phyloP scores from a whole-genome alignment of 2,888 invertebrate genomes.

The Chalcis sispes region DNA sequence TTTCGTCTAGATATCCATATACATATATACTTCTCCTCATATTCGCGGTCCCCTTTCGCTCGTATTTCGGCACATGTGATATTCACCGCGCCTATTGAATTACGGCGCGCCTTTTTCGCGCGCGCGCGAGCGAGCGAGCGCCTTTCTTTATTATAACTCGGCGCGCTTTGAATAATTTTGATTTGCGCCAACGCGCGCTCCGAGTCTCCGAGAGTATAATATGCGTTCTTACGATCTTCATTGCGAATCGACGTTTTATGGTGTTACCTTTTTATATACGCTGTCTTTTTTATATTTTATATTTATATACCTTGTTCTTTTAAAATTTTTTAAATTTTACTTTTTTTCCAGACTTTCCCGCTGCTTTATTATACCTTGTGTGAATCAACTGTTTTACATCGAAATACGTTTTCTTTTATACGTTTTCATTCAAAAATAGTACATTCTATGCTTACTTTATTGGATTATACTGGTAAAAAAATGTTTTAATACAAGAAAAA shows the following conservation, averaged over 20 bases:
- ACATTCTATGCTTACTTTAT: neutral
- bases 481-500: too few relatives aligned
- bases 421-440: neutral
- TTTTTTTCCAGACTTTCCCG: too few relatives aligned
- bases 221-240: constrained; percentile 23
- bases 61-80: constrained; percentile 46
- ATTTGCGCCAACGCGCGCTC: constrained; percentile 26
- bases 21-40: too few relatives aligned
- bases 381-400: too few relatives aligned
- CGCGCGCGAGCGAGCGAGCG: too few relatives aligned
- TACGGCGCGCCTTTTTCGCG: constrained; percentile 11
- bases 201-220: too few relatives aligned
- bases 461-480: too few relatives aligned
- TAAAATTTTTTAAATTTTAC: constrained; percentile 16
- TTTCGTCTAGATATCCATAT: neutral
- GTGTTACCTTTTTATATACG: neutral
- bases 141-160: constrained; percentile 42
- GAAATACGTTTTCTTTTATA: neutral
- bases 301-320: neutral
- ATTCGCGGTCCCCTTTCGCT: neutral
- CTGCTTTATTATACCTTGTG: neutral
- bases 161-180: constrained; percentile 46
- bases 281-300: constrained; percentile 1
- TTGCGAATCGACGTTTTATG: constrained; percentile 14
- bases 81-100: constrained; percentile 44